Base-by-base conservation (phyloP, 2,888 invertebrate species). In the Cheiracanthium punctorium region DNA sequence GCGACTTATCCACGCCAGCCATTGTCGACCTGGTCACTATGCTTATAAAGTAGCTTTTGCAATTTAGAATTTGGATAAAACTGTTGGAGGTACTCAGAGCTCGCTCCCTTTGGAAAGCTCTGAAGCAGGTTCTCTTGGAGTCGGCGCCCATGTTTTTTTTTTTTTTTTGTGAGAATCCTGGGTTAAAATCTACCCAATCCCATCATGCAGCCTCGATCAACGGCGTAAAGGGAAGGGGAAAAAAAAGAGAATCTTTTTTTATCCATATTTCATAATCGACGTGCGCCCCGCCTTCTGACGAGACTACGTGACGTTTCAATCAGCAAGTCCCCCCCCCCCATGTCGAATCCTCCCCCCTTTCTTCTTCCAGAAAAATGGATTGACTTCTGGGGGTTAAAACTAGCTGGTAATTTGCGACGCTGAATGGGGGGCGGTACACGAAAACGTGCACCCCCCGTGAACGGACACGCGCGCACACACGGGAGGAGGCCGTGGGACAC, bases 321-420 rank as follows among this genome's bases (percentile, higher is more conserved):
- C 48, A 7, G 48, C 7, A n/a, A 12, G 17, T n/a, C 48, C 17
- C 17, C 48, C 48, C 48, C 17, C 48, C 48, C 48, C 48, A 48
- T 48, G 14, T 48, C 48, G 48, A 48, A 48, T 48, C 48, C 48
- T 48, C 12, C 12, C 37, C 37, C 37, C 12, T n/a, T n/a, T n/a
- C n/a, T 48, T 48, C 48, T 48, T 48, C 48, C 48, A n/a, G 12
- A 48, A 48, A 48, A 48, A 48, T 48, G 48, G 48, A 48, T 48
- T 48, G 48, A 48, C 48, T 48, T 48, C 14, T n/a, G n/a, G n/a
- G n/a, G 17, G 12, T 10, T 48, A 12, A 48, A 48, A 48, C 48
- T 12, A 48, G 48, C 14, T 17, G 48, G 17, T 48, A 48, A 48
- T 48, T 48, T 7, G 14, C 48, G 48, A 17, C n/a, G n/a, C n/a